A percentile compares a stretch with the other conserved stretches of the same genome.
phyloP scores from a whole-genome alignment of 2,797 vertebrate species.

The Epinephelus malabaricus region DNA sequence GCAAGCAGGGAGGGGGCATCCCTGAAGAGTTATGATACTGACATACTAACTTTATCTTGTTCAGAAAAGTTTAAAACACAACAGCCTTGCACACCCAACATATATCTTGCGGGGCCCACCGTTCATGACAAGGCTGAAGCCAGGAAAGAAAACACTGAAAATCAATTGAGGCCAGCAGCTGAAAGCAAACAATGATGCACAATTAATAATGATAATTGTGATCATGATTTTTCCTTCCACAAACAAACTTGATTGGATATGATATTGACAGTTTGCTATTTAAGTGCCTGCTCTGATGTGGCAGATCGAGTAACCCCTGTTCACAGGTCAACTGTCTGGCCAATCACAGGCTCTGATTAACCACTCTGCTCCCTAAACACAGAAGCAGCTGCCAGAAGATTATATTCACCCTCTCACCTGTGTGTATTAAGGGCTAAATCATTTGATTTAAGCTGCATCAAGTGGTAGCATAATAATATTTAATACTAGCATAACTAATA shows the following conservation, averaged over 20 bases:
- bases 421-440: background rate
- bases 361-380: background rate
- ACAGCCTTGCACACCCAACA: too few species aligned
- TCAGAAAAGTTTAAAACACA: constrained; percentile 12
- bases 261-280: constrained; percentile 26
- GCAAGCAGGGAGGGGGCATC: background rate
- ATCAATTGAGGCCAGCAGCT: background rate
- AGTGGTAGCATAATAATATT: background rate
- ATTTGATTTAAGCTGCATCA: background rate
- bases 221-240: background rate
- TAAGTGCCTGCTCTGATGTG: background rate
- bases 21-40: background rate
- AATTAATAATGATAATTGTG: constrained; percentile 17
- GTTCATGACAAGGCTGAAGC: background rate
- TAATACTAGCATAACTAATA: background rate
- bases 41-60: background rate
- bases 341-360: constrained; percentile 36
- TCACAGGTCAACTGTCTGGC: constrained; percentile 32
- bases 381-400: background rate
- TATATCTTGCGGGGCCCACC: background rate
- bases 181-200: background rate
- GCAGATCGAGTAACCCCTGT: background rate
- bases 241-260: constrained; percentile 2
- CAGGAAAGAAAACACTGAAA: background rate
- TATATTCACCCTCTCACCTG: background rate